Evolutionary conservation across 2,797 vertebrate species (phyloP), one percentile per base, ranked within the genome.

Genomic region (Sebastes dallii): DNA sequence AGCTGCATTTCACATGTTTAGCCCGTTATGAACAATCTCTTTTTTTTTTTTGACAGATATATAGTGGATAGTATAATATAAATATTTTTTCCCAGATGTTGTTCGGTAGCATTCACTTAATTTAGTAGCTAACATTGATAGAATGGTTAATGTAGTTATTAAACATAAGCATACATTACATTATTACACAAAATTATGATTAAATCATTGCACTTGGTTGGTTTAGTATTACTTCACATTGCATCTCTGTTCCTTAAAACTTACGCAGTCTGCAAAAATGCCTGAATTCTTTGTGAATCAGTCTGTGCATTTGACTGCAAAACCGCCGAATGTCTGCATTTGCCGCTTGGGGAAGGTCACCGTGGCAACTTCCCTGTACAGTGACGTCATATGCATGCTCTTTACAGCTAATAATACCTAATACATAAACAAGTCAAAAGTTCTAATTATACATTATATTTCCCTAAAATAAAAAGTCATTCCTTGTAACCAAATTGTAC

Each of bases 381-480:
- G 4, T 74, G 16, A 20, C 10, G 27, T 62, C 59, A 67, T 4
- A 16, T 59, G 46, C 8, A 34, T 4, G 9, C 7, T 58, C 8
- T 61, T 30, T 65, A 73, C 1, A 69, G 30, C 8, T 24, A 66
- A 58, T 58, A 46, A 25, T 5, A 54, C 20, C 25, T 29, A 4
- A 4, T 8, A 18, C 12, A 10, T 14, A 18, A 58, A 71, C 3
- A 30, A 24, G 8, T 36, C 16, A 29, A 61, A 69, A 22, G 39
- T 67, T 66, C 62, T 25, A 75, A 56, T 72, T 27, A 20, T 22
- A 36, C 10, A 34, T 3, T 59, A 64, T 24, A 56, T n/a, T 80
- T 72, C 3, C 14, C 14, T 27, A 18, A 61, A 81, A 76, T 22
- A 71, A 71, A 66, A 80, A 50, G 59, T 24, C 1, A 56, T 81